Percentiles rank a stretch among this genome's conserved stretches.
phyloP scores from a whole-genome alignment of 37 sponge, comb jelly and placozoan species.

The Dysidea cf. avara region DNA sequence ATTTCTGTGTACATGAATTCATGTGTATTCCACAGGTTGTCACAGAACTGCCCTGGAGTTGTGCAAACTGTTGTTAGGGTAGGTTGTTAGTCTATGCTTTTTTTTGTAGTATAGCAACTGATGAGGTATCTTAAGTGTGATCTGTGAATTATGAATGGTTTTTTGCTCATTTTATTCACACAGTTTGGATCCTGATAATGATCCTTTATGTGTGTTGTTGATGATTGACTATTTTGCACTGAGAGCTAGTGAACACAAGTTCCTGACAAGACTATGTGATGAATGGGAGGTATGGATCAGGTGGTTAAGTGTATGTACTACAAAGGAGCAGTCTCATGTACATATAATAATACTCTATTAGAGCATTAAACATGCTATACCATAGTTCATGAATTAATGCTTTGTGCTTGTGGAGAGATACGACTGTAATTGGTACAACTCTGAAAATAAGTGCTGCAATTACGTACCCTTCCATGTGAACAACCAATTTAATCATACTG shows the following conservation, averaged over 20 bases:
- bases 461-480: too few species aligned
- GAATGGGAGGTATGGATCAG: conserved; percentile 87
- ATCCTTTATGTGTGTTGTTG: conserved; percentile 84
- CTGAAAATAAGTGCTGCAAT: too few species aligned
- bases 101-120: too few species aligned
- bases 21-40: conserved; percentile 57
- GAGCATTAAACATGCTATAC: background rate
- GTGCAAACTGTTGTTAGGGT: conserved; percentile 88
- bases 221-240: conserved; percentile 89
- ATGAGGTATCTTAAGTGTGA: too few species aligned
- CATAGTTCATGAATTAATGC: background rate
- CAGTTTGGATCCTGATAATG: conserved; percentile 85
- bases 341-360: background rate
- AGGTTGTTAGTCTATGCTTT: conserved; percentile 1
- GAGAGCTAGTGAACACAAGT: conserved; percentile 69
- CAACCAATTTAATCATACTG: too few species aligned
- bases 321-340: background rate
- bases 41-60: conserved; percentile 91
- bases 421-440: conserved; percentile 1
- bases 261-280: conserved; percentile 57
- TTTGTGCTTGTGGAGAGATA: background rate
- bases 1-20: background rate
- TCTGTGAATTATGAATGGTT: background rate
- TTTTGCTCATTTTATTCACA: background rate
- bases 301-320: conserved; percentile 2